Base-by-base conservation (phyloP, 2,888 invertebrate genomes). In the Rambutsinella grinnellia region DNA sequence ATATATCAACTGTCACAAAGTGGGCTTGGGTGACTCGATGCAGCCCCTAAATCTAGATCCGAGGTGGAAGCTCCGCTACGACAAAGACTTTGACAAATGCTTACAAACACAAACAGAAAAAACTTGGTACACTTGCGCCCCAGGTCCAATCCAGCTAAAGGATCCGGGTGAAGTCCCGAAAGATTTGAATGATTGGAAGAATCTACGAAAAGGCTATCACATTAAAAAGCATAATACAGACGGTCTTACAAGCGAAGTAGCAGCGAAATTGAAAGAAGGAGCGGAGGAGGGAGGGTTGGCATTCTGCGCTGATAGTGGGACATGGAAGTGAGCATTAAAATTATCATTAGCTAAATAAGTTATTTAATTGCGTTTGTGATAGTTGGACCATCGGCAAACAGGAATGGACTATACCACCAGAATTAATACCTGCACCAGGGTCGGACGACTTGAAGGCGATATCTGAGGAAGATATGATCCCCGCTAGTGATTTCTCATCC, bases 321-420 rank as follows among this genome's bases (percentile, higher is more conserved):
- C 8, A 8, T 36, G 24, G 17, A 49, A 8, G 3, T 26, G 27
- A 6, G 44, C 21, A 17, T 36, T 51, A 1, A 51, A 5, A 17
- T 8, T 5, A 44, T 60, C 19, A 36, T 10, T 13, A 26, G n/a
- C 5, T 15, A n/a, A 49, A 15, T 17, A 27, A 15, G 46, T 17
- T 54, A 17, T 6, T 17, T 15, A n/a, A 5, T 54, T 54, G n/a
- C 19, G 3, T 36, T 61, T 47, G n/a, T n/a, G n/a, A n/a, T 24
- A 69, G 69, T 1, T 69, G 69, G 69, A 69, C 28, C 1, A 21
- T 46, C 0, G 69, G 69, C 8, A 8, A 51, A 3, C 0, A 21
- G 2, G 21, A 15, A 0, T 69, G 69, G 69, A 10, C 49, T 2
- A 3, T 60, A 17, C 51, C 68, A 24, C 24, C 15, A 2, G 51